Percentiles rank a stretch among this genome's conserved stretches.
phyloP scores from a whole-genome alignment of 2,888 invertebrate genomes.

The Archaeoteleia sp. region DNA sequence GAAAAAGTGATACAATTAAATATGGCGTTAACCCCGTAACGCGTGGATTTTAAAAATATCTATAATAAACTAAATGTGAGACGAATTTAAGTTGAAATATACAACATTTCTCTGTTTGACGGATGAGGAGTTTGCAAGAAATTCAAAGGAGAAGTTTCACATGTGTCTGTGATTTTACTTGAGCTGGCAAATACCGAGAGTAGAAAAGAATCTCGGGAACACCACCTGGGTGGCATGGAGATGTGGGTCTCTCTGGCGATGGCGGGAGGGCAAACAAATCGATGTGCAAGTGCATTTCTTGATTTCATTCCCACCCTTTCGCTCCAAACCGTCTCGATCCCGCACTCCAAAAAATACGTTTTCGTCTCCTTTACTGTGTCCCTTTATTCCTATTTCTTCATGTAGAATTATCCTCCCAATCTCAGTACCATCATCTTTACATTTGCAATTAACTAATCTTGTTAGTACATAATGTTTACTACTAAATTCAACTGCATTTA shows the following conservation, averaged over 20 bases:
- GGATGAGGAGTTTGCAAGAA: conserved; percentile 10
- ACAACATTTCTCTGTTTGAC: conserved; percentile 2
- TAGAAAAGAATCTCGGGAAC: conserved; percentile 22
- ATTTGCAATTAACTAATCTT: conserved; percentile 31
- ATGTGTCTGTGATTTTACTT: conserved; percentile 16
- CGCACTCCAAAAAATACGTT: conserved; percentile 45
- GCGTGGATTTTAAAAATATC: neutral
- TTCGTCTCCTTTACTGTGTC: conserved; percentile 39
- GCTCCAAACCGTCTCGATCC: conserved; percentile 45
- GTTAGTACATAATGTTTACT: conserved; percentile 27
- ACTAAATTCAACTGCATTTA: too few species aligned
- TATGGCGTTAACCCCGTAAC: too few species aligned
- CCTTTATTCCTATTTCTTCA: conserved; percentile 10
- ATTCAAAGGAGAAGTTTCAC: conserved; percentile 20
- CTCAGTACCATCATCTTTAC: conserved; percentile 24
- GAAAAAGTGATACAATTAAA: too few species aligned
- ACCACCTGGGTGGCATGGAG: conserved; percentile 17
- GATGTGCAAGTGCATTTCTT: conserved; percentile 65
- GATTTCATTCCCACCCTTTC: conserved; percentile 58
- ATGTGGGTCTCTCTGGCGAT: conserved; percentile 28
- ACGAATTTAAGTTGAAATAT: conserved; percentile 1
- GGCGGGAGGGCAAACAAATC: conserved; percentile 65
- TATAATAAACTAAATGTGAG: neutral
- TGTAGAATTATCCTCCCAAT: conserved; percentile 12
- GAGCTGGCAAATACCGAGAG: conserved; percentile 20